A percentile compares a stretch with the other conserved stretches of the same genome.
Evolutionary conservation across 1,140 invertebrate genomes (phyloP).

Genomic region (Amphibalanus amphitrite): DNA sequence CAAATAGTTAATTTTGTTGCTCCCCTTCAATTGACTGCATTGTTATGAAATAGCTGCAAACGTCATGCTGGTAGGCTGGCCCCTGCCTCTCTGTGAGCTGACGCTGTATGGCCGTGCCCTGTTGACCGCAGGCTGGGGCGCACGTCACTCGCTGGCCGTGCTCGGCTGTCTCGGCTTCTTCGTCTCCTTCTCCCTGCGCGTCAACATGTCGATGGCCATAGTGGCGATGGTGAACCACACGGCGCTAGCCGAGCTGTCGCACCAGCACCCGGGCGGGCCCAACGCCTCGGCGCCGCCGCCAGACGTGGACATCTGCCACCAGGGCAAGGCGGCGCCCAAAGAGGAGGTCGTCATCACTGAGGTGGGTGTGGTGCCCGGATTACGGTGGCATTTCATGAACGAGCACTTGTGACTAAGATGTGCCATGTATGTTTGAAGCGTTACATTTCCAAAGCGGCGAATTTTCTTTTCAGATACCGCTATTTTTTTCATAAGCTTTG

Average conservation of each 20-base stretch:
- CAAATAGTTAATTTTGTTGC: too few relatives aligned
- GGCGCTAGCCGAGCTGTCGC: neutral
- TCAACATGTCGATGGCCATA: constrained; percentile 72
- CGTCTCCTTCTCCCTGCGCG: constrained; percentile 67
- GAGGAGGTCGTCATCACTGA: neutral
- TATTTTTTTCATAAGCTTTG: too few relatives aligned
- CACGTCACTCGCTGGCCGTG: constrained; percentile 45
- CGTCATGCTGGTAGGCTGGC: neutral
- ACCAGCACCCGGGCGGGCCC: too few relatives aligned
- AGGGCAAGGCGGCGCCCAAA: neutral
- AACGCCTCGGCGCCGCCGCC: too few relatives aligned
- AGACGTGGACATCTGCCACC: neutral
- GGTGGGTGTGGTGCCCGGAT: constrained; percentile 29
- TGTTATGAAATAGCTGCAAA: neutral
- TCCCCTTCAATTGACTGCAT: too few relatives aligned
- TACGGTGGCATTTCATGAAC: too few relatives aligned
- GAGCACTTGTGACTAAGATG: too few relatives aligned
- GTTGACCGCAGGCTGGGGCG: constrained; percentile 4
- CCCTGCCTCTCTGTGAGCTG: neutral
- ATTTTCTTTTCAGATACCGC: too few relatives aligned
- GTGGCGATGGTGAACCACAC: constrained; percentile 55
- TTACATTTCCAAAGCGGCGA: too few relatives aligned
- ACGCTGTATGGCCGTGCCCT: neutral
- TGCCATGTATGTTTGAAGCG: too few relatives aligned
- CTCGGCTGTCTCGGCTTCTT: constrained; percentile 63